Evolutionary conservation across 2,113 vertebrate genomes (phyloP), one percentile per base, ranked within the genome.

Genomic region (Cariama cristata): DNA sequence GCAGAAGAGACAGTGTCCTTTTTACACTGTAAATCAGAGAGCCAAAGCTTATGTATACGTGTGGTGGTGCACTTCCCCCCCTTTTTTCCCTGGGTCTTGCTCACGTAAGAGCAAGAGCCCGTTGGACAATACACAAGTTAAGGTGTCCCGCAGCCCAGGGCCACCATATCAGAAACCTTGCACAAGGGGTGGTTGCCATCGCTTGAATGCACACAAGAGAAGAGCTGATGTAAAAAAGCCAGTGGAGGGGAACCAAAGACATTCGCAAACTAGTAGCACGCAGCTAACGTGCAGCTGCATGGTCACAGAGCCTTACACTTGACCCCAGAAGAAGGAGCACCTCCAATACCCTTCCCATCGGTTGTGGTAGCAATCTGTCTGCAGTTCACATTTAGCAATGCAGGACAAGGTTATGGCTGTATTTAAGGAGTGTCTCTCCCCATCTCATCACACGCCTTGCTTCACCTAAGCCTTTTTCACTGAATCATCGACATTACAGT

Each of bases 361-460:
- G 9, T 2, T 27, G 27, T 26, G 45, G n/a, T 12, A 79, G 26
- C n/a, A 53, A 12, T 53, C 32, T 32, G 30, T 20, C n/a, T 42
- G 50, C 63, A 49, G 17, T 2, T 81, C 28, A 27, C 33, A 6
- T 74, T 47, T 28, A 58, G 38, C 42, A 71, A 20, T 1, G 13
- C 40, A 55, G 38, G 72, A 14, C 24, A 38, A 17, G 26, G 12
- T 35, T 27, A 47, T 44, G 68, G 16, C 8, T n/a, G 3, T 63
- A 12, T 42, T 27, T 4, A 72, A 35, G 42, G n/a, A 33, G 5
- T 20, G 4, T 44, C 52, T 77, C 45, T 89, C 17, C 7, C 13
- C 47, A 42, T 18, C 19, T 53, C 28, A 52, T 28, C 35, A 15
- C 44, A 79, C 0, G 0, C 3, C 30, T 80, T 2, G 1, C 28